Evolutionary conservation across 1,140 invertebrate species (phyloP), one percentile per base, ranked within the genome.

Genomic region (Drosophila ficusphila): DNA sequence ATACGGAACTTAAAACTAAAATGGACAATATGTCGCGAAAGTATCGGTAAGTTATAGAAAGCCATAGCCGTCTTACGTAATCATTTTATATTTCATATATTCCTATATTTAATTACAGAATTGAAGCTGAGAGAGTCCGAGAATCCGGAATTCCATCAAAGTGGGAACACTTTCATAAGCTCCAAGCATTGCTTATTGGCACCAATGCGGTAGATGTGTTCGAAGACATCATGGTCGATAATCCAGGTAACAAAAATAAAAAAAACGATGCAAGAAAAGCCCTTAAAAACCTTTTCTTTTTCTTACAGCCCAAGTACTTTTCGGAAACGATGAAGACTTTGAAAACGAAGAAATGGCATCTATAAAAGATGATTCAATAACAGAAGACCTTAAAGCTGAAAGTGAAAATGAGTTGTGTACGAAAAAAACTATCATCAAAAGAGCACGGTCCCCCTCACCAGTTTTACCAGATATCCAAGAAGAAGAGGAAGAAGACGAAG

Each of bases 21-120:
- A 79, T 83, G 48, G 76, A 83, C 25, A 83, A 86, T 9, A 62
- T 83, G 76, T 54, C 65, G 3, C 70, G 51, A 16, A 83, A 86
- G 48, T 86, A 76, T 44, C 69, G 56, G 79, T 75, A 21, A 39
- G 27, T 7, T 14, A 39, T 7, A 14, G 12, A 14, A n/a, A n/a
- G n/a, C n/a, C n/a, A n/a, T n/a, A n/a, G n/a, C n/a, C n/a, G n/a
- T 14, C 6, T 16, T 8, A 42, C 6, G 8, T 14, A 31, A 9
- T n/a, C 21, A n/a, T 6, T 14, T 31, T 5, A 12, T 12, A 9
- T 5, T 34, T 27, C 19, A 2, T 34, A 34, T 27, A 3, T 31
- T 29, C 12, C 0, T 1, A 33, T 27, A 23, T 5, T 2, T 23
- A 3, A 16, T 6, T 7, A 19, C 21, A 82, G 79, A 14, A 2